phyloP scores from a whole-genome alignment of 2,113 vertebrate genomes.

The Laterallus jamaicensis region DNA sequence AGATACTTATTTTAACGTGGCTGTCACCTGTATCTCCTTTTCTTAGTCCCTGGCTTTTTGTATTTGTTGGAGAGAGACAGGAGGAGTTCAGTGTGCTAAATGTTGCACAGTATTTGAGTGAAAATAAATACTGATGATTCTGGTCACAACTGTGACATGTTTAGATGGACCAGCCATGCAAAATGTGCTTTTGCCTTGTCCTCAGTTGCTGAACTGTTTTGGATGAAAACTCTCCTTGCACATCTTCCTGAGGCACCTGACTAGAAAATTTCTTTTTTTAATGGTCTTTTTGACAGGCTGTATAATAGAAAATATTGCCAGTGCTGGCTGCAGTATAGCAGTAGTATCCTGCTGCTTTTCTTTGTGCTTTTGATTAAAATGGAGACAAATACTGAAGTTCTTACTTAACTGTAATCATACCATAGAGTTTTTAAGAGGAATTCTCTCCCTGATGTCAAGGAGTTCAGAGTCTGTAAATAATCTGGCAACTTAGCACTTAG shows the following conservation, averaged over 20 bases:
- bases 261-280: not conserved
- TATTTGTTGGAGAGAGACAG: not conserved
- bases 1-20: not conserved
- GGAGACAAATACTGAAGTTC: not conserved
- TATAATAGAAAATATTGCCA: not conserved
- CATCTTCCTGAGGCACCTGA: not conserved
- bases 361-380: not conserved
- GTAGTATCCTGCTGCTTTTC: not conserved
- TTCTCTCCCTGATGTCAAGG: not conserved
- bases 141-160: not conserved
- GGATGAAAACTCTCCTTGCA: not conserved
- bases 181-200: not conserved
- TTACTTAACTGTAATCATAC: not conserved
- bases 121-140: not conserved
- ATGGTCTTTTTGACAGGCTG: not conserved
- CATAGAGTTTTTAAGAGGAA: not conserved
- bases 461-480: not conserved
- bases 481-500: not conserved
- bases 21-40: rapidly evolving
- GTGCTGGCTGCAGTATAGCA: rapidly evolving
- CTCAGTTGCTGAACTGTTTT: not conserved
- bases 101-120: not conserved
- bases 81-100: not conserved
- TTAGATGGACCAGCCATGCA: not conserved
- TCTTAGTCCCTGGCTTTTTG: not conserved